phyloP scores from a whole-genome alignment of 2,888 invertebrate genomes.

The Apamea anceps region DNA sequence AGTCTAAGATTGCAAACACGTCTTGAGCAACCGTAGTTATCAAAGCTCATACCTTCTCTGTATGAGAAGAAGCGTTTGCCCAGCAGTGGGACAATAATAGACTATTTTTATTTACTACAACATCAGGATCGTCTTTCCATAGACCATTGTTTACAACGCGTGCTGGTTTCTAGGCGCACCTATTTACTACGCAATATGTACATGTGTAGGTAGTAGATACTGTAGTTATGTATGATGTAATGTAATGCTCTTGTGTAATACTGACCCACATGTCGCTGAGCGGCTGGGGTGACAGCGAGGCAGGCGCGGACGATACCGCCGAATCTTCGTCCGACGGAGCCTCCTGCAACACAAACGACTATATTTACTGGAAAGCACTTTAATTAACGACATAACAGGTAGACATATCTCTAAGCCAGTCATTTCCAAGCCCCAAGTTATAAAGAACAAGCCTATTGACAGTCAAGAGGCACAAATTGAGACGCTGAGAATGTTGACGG shows the following conservation, averaged over 20 bases:
- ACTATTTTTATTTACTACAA: background rate
- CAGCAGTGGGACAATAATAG: background rate
- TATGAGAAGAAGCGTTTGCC: background rate
- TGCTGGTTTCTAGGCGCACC: background rate
- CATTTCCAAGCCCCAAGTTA: background rate
- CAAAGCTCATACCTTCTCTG: background rate
- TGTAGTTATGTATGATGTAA: background rate
- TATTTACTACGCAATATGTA: background rate
- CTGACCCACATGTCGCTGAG: conserved; percentile 89
- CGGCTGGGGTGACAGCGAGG: conserved; percentile 93
- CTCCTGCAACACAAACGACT: conserved; percentile 75
- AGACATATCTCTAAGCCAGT: background rate
- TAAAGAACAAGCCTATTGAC: background rate
- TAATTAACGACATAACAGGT: too few species aligned
- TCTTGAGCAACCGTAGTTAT: background rate
- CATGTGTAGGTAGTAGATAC: background rate
- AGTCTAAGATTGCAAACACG: background rate
- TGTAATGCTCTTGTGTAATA: conserved; percentile 58
- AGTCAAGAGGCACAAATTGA: background rate
- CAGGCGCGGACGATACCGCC: conserved; percentile 92
- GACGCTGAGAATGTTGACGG: background rate
- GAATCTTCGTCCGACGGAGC: conserved; percentile 92
- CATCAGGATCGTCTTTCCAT: background rate
- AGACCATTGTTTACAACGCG: background rate
- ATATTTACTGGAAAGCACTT: background rate